These are phyloP conservation scores for Balaenoptera acutorostrata DNA, from an alignment of 2,113 vertebrate species.

Conservation along the genomic window DNA sequence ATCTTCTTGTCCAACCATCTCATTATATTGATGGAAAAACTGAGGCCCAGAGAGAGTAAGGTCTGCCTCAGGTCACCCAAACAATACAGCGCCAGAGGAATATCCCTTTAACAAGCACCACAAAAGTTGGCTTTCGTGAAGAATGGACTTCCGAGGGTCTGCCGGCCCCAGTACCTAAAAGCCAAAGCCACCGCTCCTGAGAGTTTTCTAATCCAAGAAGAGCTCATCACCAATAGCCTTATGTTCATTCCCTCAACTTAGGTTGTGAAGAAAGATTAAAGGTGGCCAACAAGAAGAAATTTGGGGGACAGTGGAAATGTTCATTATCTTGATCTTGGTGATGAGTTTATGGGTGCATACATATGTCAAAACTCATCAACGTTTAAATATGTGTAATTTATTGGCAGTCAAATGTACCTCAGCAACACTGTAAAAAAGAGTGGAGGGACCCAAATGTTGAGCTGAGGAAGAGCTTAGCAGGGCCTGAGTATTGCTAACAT, in stretches of 20 bases:
- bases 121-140: background rate
- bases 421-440: background rate
- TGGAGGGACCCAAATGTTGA: background rate
- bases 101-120: background rate
- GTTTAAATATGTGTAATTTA: background rate
- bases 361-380: background rate
- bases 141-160: background rate
- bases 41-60: background rate
- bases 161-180: background rate
- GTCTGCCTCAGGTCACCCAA: background rate
- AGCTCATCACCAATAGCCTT: background rate
- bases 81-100: background rate
- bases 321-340: background rate
- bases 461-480: background rate
- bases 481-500: background rate
- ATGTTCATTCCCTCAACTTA: background rate
- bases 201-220: slow-evolving; percentile 26
- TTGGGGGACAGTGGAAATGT: background rate
- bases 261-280: background rate
- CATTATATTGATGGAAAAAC: slow-evolving; percentile 27
- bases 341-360: background rate
- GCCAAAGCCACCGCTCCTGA: background rate
- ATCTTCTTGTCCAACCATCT: background rate
- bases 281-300: background rate
- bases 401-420: background rate